A percentile compares a stretch with the other conserved stretches of the same genome.
Conservation (phyloP, 2,113 vertebrate species). For the Aix galericulata region DNA sequence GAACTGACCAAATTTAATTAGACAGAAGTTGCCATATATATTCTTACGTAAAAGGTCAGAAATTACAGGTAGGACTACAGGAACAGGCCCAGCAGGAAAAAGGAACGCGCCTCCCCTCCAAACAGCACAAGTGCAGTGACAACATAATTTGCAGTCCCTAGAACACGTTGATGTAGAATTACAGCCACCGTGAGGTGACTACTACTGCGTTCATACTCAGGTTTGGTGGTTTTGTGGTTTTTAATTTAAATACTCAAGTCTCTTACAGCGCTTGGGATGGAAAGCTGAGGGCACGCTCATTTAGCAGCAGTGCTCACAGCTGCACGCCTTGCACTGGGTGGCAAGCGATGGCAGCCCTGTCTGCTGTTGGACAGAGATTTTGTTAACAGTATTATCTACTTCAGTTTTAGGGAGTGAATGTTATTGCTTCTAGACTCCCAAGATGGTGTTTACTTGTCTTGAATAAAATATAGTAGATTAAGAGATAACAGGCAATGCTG, state of each 20-base stretch:
- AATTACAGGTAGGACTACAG: background rate
- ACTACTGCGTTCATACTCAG: background rate
- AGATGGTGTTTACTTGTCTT: background rate
- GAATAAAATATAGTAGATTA: background rate
- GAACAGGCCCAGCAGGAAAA: background rate
- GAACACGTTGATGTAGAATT: fast-evolving
- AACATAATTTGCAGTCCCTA: background rate
- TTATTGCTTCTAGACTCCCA: background rate
- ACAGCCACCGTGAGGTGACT: background rate
- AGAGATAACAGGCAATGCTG: background rate
- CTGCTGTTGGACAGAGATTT: background rate
- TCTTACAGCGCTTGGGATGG: background rate
- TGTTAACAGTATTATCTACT: no score
- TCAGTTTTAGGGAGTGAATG: no score
- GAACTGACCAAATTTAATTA: background rate
- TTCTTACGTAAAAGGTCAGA: background rate
- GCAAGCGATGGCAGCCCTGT: background rate
- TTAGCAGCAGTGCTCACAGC: background rate
- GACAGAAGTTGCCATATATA: background rate
- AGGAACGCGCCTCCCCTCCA: background rate
- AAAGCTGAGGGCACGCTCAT: background rate
- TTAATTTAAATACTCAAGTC: background rate
- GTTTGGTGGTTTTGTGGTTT: background rate
- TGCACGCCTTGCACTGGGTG: background rate
- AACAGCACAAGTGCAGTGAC: fast-evolving